A percentile compares a stretch with the other conserved stretches of the same genome.
These are phyloP conservation scores for Meganola albula DNA, from an alignment of 2,888 invertebrate species.

Conservation along the genomic window DNA sequence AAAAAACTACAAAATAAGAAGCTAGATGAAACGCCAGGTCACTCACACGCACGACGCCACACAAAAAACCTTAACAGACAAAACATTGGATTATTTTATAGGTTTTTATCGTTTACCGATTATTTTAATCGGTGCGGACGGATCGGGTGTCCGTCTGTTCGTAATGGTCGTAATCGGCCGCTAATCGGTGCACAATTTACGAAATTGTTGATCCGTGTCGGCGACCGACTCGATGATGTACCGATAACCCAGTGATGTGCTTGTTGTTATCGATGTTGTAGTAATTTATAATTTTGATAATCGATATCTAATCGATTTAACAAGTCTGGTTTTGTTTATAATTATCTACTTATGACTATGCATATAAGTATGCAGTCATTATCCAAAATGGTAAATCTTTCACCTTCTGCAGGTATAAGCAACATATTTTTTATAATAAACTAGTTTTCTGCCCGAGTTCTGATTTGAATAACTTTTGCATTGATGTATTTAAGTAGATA, in stretches of 20 bases:
- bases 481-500: too few species aligned
- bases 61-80: slow-evolving; percentile 55
- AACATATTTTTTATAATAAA: too few species aligned
- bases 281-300: too few species aligned
- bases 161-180: slow-evolving; percentile 75
- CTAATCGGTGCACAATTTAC: slow-evolving; percentile 77
- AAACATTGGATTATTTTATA: slow-evolving; percentile 60
- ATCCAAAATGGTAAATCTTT: too few species aligned
- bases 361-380: too few species aligned
- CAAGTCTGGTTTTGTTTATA: too few species aligned
- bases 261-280: slow-evolving; percentile 40
- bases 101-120: slow-evolving; percentile 73
- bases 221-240: slow-evolving; percentile 60
- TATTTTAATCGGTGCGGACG: slow-evolving; percentile 68
- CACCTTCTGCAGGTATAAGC: too few species aligned
- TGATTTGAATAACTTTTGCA: too few species aligned
- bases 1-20: slow-evolving; percentile 12
- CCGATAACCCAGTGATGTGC: slow-evolving; percentile 53
- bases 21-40: slow-evolving; percentile 32
- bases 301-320: too few species aligned
- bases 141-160: slow-evolving; percentile 73
- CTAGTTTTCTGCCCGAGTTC: too few species aligned
- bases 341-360: too few species aligned
- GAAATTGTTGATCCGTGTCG: slow-evolving; percentile 76
- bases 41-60: slow-evolving; percentile 30